Evolutionary conservation across 2,797 vertebrate species (phyloP).

Genomic region (Channa striata): DNA sequence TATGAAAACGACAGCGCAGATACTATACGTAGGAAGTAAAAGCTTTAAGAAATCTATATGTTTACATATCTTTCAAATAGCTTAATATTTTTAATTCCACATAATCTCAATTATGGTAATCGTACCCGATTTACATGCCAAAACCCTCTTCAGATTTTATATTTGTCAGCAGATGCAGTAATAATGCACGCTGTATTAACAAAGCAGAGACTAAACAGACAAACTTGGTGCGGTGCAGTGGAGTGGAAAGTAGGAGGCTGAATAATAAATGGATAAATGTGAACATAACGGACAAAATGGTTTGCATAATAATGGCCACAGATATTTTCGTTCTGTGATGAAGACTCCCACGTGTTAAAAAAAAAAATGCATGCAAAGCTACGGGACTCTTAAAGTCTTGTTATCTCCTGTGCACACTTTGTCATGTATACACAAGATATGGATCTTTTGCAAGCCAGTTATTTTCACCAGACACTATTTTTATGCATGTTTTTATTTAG

Average conservation of each 20-base stretch:
- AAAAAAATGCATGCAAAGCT: not conserved
- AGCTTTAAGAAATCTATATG: constrained; percentile 11
- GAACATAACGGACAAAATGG: constrained; percentile 6
- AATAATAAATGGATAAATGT: constrained; percentile 37
- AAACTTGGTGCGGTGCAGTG: constrained; percentile 8
- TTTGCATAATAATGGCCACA: constrained; percentile 20
- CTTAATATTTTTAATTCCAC: not conserved
- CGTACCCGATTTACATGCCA: not conserved
- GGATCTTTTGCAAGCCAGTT: not conserved
- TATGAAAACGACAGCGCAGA: constrained; percentile 22
- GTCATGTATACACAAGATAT: not conserved
- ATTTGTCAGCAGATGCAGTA: not conserved
- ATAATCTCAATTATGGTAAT: not conserved
- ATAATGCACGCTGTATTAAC: constrained; percentile 16
- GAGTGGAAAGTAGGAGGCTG: constrained; percentile 31
- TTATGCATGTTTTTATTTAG: not conserved
- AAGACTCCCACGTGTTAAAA: constrained; percentile 25
- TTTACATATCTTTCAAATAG: not conserved
- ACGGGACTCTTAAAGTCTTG: not conserved
- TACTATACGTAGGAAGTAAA: not conserved
- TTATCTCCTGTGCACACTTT: not conserved
- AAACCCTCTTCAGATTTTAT: not conserved
- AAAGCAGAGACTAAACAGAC: constrained; percentile 8
- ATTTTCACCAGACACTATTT: not conserved
- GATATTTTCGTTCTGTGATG: constrained; percentile 17